A percentile compares a stretch with the other conserved stretches of the same genome.
These are phyloP conservation scores for Urechis unicinctus DNA, from an alignment of 2,888 invertebrate genomes.

Conservation along the genomic window DNA sequence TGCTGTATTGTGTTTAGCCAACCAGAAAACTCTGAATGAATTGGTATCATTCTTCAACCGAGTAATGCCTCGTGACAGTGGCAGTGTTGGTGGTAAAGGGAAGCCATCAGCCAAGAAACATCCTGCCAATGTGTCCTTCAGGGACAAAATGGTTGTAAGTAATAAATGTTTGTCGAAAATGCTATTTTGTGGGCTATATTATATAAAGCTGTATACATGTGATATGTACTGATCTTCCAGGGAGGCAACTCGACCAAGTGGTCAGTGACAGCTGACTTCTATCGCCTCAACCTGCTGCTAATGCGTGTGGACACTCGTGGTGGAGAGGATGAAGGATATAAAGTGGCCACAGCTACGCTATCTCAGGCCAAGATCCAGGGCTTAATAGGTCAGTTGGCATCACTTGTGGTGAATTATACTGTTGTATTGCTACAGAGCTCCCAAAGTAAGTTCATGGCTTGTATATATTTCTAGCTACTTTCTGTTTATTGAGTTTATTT, in stretches of 20 bases:
- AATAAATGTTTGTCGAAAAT: not conserved
- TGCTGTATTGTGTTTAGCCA: no score
- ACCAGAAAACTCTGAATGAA: constrained; percentile 92
- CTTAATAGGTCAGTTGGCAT: constrained; percentile 62
- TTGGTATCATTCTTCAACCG: constrained; percentile 80
- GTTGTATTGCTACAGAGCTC: not conserved
- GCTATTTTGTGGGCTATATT: no score
- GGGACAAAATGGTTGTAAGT: not conserved
- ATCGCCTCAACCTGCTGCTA: constrained; percentile 79
- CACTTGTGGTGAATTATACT: not conserved
- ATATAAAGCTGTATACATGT: no score
- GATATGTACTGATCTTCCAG: not conserved
- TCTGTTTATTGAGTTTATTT: no score
- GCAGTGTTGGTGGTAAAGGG: not conserved
- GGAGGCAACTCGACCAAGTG: not conserved
- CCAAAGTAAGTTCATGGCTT: no score
- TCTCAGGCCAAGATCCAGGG: constrained; percentile 84
- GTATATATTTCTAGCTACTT: no score
- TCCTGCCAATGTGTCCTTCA: no score
- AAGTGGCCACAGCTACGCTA: constrained; percentile 90
- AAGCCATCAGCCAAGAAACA: not conserved
- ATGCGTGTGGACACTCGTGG: constrained; percentile 70
- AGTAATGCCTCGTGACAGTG: constrained; percentile 45
- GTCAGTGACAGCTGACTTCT: constrained; percentile 87
- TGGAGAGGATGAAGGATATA: constrained; percentile 61